Evolutionary conservation across 2,797 vertebrate genomes (phyloP).

Genomic region (Coreius guichenoti): DNA sequence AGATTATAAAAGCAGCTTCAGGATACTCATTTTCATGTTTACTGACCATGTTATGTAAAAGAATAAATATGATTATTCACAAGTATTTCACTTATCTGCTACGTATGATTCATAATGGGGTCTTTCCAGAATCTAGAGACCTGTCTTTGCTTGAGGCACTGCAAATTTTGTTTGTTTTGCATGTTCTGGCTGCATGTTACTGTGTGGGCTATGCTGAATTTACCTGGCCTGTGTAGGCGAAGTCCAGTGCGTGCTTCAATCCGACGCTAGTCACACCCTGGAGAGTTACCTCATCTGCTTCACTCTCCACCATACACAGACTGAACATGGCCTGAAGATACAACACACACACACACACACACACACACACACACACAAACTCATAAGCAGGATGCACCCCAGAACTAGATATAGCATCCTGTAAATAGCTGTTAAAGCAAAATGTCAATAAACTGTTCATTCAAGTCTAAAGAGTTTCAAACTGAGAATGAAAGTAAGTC

Average conservation of each 20-base stretch:
- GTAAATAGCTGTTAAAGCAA: slow-evolving; percentile 1
- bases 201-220: slow-evolving; percentile 55
- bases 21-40: too few species aligned
- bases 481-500: slow-evolving; percentile 17
- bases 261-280: slow-evolving; percentile 94
- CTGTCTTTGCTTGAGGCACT: slow-evolving; percentile 14
- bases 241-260: slow-evolving; percentile 95
- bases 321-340: slow-evolving; percentile 94
- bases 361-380: slow-evolving; percentile 50
- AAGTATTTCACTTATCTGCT: slow-evolving; percentile 8
- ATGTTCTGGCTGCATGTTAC: neutral
- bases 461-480: slow-evolving; percentile 7
- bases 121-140: slow-evolving; percentile 23
- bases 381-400: neutral
- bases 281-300: slow-evolving; percentile 93
- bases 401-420: neutral
- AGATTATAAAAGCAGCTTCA: too few species aligned
- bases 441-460: slow-evolving; percentile 19
- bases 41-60: too few species aligned
- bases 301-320: slow-evolving; percentile 97
- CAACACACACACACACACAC: slow-evolving; percentile 41
- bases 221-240: slow-evolving; percentile 98
- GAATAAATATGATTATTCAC: slow-evolving; percentile 28
- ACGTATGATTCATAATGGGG: neutral
- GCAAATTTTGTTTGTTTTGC: neutral